Base-by-base conservation (phyloP, 2,888 invertebrate genomes). In the Litoditis marina region DNA sequence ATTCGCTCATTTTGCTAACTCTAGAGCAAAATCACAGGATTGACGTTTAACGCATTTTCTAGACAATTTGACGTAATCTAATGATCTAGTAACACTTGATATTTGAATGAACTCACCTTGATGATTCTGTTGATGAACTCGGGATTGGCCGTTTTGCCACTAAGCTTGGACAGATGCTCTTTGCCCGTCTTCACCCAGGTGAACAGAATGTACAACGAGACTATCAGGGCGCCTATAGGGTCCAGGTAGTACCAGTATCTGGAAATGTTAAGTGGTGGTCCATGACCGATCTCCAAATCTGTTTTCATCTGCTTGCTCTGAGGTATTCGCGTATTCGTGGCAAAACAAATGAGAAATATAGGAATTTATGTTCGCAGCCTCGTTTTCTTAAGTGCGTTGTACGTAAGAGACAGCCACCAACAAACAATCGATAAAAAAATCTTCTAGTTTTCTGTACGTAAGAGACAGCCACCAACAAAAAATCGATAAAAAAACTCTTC, bases 141-240 rank as follows among this genome's bases (percentile, higher is more conserved):
- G 4, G 83, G 82, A 22, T 69, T 67, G 42, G 83, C 83, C 1
- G 77, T 71, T 50, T 70, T 74, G 7, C 83, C 83, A 50, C 76
- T 71, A 46, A 83, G 66, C 73, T 78, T 78, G 36, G 66, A 51
- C 27, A 82, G 65, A 39, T 83, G 83, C 31, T 85, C 83, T 66
- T 78, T 81, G 4, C 85, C 86, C 2, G 85, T 85, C 6, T 76
- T 71, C 2, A 68, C 50, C 76, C 85, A 85, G 51, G 83, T 84
- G 60, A 79, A 69, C 11, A 84, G 79, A 63, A 86, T 85, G 79
- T 86, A 86, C 30, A 85, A 30, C 30, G 84, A 83, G 49, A 86
- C 86, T 3, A 84, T 28, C 3, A 86, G 84, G 44, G 86, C 86
- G 11, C 86, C 86, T 8, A 84, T 68, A 0, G 86, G 85, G 72